Evolutionary conservation across 64 coral and sea anemone genomes (phyloP).

Genomic region (Cladopsammia gracilis): DNA sequence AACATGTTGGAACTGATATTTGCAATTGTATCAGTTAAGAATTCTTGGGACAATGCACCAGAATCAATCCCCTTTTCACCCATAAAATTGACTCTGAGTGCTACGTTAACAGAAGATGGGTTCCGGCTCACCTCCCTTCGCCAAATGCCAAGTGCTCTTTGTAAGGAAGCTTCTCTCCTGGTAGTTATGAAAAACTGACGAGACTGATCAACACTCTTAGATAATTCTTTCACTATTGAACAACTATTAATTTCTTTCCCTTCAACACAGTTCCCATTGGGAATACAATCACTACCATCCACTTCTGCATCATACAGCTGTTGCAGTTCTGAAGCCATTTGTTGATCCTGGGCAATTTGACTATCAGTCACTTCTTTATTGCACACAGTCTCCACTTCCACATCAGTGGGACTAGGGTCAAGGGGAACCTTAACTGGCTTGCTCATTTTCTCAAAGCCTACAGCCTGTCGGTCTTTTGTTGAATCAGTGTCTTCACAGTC

Average conservation of each 20-base stretch:
- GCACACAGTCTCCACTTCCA: conserved; percentile 9
- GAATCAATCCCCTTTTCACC: conserved; percentile 54
- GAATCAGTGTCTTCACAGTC: conserved; percentile 12
- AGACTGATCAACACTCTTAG: conserved; percentile 50
- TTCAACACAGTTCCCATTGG: background rate
- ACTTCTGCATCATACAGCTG: conserved; percentile 24
- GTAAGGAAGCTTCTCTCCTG: conserved; percentile 19
- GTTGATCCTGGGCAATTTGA: conserved; percentile 29
- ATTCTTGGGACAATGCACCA: conserved; percentile 32
- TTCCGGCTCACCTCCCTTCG: conserved; percentile 37
- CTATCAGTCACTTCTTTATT: conserved; percentile 8
- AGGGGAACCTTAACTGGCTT: background rate
- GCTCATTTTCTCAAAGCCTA: conserved; percentile 3
- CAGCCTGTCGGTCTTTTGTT: background rate
- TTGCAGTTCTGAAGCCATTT: conserved; percentile 43
- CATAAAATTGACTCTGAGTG: conserved; percentile 12
- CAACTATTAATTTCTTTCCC: background rate
- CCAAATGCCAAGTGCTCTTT: conserved; percentile 14
- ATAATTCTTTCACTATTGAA: conserved; percentile 33
- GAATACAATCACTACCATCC: conserved; percentile 13
- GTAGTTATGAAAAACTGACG: conserved; percentile 41
- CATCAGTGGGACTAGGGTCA: background rate
- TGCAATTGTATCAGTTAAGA: conserved; percentile 21
- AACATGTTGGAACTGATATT: conserved; percentile 34
- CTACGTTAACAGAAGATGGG: conserved; percentile 2